phyloP scores from a whole-genome alignment of 23 tunicate species.

The Corella eumyota region DNA sequence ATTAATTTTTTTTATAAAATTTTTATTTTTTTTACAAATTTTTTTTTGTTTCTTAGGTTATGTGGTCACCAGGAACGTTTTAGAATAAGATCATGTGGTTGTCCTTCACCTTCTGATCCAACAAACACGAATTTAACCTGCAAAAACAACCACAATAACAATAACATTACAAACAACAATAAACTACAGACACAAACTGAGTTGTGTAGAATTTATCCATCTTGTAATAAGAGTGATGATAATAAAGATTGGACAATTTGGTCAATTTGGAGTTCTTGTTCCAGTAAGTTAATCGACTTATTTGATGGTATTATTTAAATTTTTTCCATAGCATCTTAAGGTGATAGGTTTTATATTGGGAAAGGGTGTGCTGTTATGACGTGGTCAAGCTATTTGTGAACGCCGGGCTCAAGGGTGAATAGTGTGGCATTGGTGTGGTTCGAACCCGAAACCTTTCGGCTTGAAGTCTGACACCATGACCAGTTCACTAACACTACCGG shows the following conservation, averaged over 20 bases:
- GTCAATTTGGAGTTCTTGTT: conserved; percentile 46
- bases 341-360: too few relatives aligned
- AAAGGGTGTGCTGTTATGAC: too few relatives aligned
- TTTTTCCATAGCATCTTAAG: too few relatives aligned
- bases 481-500: too few relatives aligned
- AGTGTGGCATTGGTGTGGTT: too few relatives aligned
- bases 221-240: conserved; percentile 1
- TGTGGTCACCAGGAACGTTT: not conserved
- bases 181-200: not conserved
- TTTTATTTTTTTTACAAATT: not conserved
- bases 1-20: not conserved
- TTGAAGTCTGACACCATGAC: too few relatives aligned
- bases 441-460: too few relatives aligned
- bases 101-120: conserved; percentile 12
- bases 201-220: conserved; percentile 4
- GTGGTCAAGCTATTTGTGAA: too few relatives aligned
- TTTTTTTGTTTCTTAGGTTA: not conserved
- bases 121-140: conserved; percentile 2
- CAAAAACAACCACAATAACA: not conserved
- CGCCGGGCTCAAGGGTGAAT: too few relatives aligned
- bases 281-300: conserved; percentile 8
- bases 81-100: conserved; percentile 14
- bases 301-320: too few relatives aligned
- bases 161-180: not conserved
- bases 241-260: conserved; percentile 6